Evolutionary conservation across 1,140 invertebrate genomes (phyloP).

Genomic region (Gyrodactylus bullatarudis): DNA sequence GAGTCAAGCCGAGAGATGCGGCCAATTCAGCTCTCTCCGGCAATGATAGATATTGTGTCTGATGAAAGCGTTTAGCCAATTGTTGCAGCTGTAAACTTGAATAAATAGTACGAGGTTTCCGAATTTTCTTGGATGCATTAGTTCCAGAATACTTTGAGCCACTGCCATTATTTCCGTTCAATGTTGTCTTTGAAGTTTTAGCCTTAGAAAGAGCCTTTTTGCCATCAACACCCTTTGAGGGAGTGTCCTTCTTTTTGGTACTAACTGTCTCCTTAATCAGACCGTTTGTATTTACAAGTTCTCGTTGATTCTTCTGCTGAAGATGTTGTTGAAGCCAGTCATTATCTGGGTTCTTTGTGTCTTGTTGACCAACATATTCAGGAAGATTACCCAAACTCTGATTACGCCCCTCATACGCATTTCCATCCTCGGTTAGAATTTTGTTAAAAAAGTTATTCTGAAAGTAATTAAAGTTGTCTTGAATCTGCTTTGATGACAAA

Average conservation of each 20-base stretch:
- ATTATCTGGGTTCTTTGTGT: neutral
- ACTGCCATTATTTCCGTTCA: neutral
- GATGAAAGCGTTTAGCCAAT: slow-evolving; percentile 1
- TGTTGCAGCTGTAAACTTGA: slow-evolving; percentile 7
- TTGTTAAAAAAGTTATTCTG: neutral
- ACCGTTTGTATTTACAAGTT: neutral
- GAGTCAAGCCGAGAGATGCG: slow-evolving; percentile 5
- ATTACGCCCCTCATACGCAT: neutral
- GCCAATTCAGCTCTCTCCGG: slow-evolving; percentile 5
- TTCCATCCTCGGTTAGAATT: neutral
- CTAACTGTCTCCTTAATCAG: neutral
- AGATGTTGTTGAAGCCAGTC: neutral
- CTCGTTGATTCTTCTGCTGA: neutral
- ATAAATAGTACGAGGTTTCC: slow-evolving; percentile 7
- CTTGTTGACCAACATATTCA: neutral
- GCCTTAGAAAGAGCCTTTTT: no score
- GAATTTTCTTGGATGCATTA: slow-evolving; percentile 7
- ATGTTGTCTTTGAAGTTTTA: neutral
- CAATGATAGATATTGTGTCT: slow-evolving; percentile 4
- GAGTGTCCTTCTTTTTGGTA: no score
- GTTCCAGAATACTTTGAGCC: no score
- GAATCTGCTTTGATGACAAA: neutral
- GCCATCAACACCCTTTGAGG: no score
- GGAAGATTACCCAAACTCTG: neutral
- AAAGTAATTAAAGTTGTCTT: neutral